Evolutionary conservation across 2,888 invertebrate species (phyloP).

Genomic region (Drosophila cyrtoloma): DNA sequence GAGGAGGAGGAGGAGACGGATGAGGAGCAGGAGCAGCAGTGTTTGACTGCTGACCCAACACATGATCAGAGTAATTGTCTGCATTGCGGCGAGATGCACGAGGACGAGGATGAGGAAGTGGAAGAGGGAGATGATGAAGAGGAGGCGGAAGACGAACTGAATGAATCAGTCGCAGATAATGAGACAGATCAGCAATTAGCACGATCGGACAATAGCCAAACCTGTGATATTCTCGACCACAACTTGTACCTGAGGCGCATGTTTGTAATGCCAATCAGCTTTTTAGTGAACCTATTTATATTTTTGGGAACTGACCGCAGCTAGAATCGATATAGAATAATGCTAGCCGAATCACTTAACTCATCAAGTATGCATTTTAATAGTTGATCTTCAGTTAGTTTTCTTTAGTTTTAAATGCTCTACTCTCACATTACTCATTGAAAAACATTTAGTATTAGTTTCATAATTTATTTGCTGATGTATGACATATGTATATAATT

Average conservation of each 20-base stretch:
- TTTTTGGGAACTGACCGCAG: background rate
- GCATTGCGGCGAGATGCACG: conserved; percentile 62
- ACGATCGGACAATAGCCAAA: conserved; percentile 55
- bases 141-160: conserved; percentile 2
- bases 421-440: background rate
- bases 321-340: conserved; percentile 7
- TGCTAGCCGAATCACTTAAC: background rate
- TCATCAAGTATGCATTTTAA: background rate
- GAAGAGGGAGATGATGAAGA: background rate
- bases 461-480: conserved; percentile 5
- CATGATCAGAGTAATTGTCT: conserved; percentile 47
- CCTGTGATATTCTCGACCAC: conserved; percentile 77
- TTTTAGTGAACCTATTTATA: background rate
- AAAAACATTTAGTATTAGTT: background rate
- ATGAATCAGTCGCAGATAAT: conserved; percentile 12
- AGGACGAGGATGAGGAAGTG: conserved; percentile 6
- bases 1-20: conserved; percentile 12
- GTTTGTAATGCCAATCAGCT: conserved; percentile 71
- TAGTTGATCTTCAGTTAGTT: conserved; percentile 2
- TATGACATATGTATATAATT: conserved; percentile 13
- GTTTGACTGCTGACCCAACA: conserved; percentile 17
- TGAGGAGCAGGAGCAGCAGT: conserved; percentile 10
- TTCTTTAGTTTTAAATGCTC: background rate
- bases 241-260: conserved; percentile 81
- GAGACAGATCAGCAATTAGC: conserved; percentile 19